These are phyloP conservation scores for Sminthopsis crassicaudata DNA, from an alignment of 2,113 vertebrate genomes.

Conservation along the genomic window DNA sequence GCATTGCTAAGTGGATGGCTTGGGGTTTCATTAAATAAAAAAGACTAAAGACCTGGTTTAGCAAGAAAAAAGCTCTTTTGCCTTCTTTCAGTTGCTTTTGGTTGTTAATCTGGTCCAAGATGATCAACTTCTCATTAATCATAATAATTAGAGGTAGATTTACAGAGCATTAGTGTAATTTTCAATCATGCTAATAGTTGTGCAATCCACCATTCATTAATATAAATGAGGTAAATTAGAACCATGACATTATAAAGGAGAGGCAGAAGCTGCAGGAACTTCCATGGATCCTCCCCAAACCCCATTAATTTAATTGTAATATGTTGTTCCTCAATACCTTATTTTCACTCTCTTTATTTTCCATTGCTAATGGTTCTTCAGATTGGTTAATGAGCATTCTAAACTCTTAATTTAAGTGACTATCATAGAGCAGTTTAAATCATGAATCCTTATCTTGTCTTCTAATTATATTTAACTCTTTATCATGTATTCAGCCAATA, in stretches of 20 bases:
- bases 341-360: constrained; percentile 70
- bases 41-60: constrained; percentile 74
- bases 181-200: constrained; percentile 84
- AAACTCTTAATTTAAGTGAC: constrained; percentile 71
- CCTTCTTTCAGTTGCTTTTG: constrained; percentile 76
- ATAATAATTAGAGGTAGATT: constrained; percentile 85
- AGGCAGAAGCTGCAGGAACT: constrained; percentile 76
- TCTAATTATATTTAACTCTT: constrained; percentile 47
- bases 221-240: constrained; percentile 86
- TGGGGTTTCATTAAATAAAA: constrained; percentile 75
- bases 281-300: constrained; percentile 70
- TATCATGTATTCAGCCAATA: constrained; percentile 44
- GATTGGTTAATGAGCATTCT: constrained; percentile 67
- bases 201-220: constrained; percentile 83
- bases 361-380: constrained; percentile 60
- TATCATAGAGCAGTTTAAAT: constrained; percentile 60
- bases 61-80: constrained; percentile 74
- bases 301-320: constrained; percentile 74
- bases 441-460: constrained; percentile 48
- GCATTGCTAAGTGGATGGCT: constrained; percentile 65
- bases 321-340: constrained; percentile 68
- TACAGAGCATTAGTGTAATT: constrained; percentile 83
- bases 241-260: constrained; percentile 79
- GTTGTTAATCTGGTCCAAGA: constrained; percentile 83
- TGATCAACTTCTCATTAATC: constrained; percentile 84